Base-by-base conservation (phyloP, 2,113 vertebrate genomes). In the Dasyurus viverrinus region DNA sequence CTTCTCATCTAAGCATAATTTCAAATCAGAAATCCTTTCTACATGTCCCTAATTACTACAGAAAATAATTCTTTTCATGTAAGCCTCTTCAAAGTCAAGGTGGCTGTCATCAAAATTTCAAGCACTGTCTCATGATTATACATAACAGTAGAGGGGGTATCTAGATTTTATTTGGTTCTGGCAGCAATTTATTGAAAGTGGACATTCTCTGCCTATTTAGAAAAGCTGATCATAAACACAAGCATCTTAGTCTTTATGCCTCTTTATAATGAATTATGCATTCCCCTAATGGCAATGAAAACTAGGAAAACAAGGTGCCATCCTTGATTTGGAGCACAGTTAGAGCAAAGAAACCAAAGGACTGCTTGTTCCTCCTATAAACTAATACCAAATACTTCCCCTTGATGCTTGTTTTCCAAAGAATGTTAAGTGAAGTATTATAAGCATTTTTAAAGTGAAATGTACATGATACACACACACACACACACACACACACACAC, bases 251-350 rank as follows among this genome's bases (percentile, higher is more conserved):
- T 94, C 60, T 22, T 54, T 89, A 53, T 30, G 91, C 54, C 95
- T 93, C 90, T 96, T 92, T 91, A 93, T 68, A 94, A 97, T 97
- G 91, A 97, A 97, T 97, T 97, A 97, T 96, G 91, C 22, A 84
- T 97, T 97, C 96, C 92, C 94, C 89, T 97, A 97, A 97, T 92
- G 96, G 84, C 54, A 26, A 90, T 91, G 94, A 96, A 68, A 97
- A 96, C 42, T 92, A 98, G 93, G 55, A 97, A 98, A 97, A 96
- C 94, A 97, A 97, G 90, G 90, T 97, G 95, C 93, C 92, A 92
- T 94, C 55, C 54, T 96, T 97, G 96, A 97, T 98, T 96, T 96
- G 84, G 90, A 98, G 89, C 46, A 97, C 94, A 95, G 1, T 95
- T 95, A 91, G 7, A 93, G 94, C 94, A 96, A 60, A 14, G 93